Evolutionary conservation across 2,797 vertebrate genomes (phyloP).

Genomic region (Menidia menidia): DNA sequence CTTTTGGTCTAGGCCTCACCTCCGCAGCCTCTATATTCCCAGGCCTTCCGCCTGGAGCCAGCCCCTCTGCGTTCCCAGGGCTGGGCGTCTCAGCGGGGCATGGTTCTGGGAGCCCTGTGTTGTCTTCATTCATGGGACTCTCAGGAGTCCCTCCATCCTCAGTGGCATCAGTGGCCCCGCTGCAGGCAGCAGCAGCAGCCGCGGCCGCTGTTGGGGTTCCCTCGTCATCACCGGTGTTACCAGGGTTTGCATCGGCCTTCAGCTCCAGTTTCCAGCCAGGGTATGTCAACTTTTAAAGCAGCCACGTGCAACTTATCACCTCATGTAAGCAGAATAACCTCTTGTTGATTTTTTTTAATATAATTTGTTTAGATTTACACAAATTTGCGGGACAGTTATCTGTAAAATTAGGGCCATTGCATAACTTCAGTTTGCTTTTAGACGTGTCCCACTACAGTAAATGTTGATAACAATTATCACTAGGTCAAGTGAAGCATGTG

Average conservation of each 20-base stretch:
- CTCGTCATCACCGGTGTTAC: slow-evolving; percentile 91
- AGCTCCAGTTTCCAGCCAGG: slow-evolving; percentile 95
- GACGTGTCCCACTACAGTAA: neutral
- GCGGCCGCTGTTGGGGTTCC: slow-evolving; percentile 83
- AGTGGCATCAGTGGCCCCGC: slow-evolving; percentile 89
- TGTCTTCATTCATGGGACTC: slow-evolving; percentile 93
- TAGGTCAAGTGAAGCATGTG: neutral
- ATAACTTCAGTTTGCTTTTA: neutral
- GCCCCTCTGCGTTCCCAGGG: slow-evolving; percentile 87
- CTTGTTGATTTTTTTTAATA: neutral
- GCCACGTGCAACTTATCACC: neutral
- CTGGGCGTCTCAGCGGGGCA: slow-evolving; percentile 88
- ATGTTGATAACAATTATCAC: neutral
- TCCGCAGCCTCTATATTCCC: slow-evolving; percentile 89
- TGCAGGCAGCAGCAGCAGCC: slow-evolving; percentile 84
- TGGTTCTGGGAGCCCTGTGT: slow-evolving; percentile 87
- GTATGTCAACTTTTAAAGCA: slow-evolving; percentile 71
- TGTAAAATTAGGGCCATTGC: neutral
- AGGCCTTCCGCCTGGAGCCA: slow-evolving; percentile 84
- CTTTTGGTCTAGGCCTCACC: slow-evolving; percentile 90
- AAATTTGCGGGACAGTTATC: neutral
- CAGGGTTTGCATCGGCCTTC: slow-evolving; percentile 96
- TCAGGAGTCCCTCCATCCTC: slow-evolving; percentile 85
- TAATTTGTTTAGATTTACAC: neutral
- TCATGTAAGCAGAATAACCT: neutral